A percentile compares a stretch with the other conserved stretches of the same genome.
Evolutionary conservation across 2,797 vertebrate species (phyloP).

Genomic region (Onychomys arenicola): DNA sequence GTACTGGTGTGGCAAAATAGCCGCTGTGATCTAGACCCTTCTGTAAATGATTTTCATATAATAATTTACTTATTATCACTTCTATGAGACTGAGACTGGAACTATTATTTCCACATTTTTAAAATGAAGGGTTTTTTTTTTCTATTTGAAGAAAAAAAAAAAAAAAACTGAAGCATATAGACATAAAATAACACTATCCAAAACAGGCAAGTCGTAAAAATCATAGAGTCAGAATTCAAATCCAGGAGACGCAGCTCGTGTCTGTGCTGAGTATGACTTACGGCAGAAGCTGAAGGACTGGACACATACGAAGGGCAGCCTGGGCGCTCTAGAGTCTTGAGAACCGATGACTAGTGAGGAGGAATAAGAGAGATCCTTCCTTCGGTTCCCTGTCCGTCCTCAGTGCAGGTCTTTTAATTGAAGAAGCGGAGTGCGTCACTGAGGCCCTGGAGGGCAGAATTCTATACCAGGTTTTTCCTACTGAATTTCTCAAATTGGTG

Average conservation of each 20-base stretch:
- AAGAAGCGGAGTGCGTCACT: not conserved
- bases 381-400: too few relatives aligned
- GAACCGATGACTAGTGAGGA: not conserved
- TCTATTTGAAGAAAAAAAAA: not conserved
- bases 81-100: not conserved
- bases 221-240: not conserved
- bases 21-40: not conserved
- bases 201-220: not conserved
- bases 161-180: not conserved
- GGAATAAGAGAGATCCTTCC: not conserved
- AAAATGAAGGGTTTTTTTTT: not conserved
- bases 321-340: not conserved
- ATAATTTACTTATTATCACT: not conserved
- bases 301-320: not conserved
- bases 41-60: not conserved
- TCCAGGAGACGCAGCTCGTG: not conserved
- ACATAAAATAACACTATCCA: not conserved
- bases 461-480: not conserved
- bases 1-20: not conserved
- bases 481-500: not conserved
- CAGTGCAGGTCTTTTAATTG: not conserved
- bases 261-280: not conserved
- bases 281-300: not conserved
- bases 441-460: not conserved
- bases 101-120: not conserved